phyloP scores from a whole-genome alignment of 1,140 invertebrate species.

The Myzus persicae region DNA sequence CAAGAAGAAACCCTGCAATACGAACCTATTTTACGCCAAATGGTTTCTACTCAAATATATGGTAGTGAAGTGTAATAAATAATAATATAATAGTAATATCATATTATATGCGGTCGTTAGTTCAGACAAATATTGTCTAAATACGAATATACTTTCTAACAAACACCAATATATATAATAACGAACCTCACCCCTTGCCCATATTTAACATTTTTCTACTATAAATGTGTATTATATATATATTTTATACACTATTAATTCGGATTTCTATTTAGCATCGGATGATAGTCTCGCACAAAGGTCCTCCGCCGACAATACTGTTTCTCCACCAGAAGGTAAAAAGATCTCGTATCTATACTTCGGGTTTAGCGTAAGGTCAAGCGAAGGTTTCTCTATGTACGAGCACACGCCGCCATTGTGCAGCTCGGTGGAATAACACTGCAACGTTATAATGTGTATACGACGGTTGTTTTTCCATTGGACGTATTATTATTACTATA shows the following conservation, averaged over 20 bases:
- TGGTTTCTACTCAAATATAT: background rate
- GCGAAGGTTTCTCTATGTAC: conserved; percentile 38
- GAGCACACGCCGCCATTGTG: conserved; percentile 42
- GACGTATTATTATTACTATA: background rate
- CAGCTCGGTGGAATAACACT: background rate
- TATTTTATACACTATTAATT: background rate
- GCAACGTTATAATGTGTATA: background rate
- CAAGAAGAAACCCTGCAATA: background rate
- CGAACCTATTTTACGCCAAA: background rate
- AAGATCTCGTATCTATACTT: conserved; percentile 50
- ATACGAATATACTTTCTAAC: conserved; percentile 43
- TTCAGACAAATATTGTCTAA: conserved; percentile 39
- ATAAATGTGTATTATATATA: background rate
- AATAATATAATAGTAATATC: background rate
- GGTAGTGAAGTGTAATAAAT: background rate
- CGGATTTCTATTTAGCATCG: conserved; percentile 52
- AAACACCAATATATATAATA: background rate
- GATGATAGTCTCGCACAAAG: conserved; percentile 41
- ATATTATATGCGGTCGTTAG: background rate
- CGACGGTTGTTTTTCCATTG: conserved; percentile 34
- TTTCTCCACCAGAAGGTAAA: conserved; percentile 58
- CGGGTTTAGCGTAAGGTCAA: conserved; percentile 53
- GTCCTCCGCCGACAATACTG: conserved; percentile 50
- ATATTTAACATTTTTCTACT: background rate
- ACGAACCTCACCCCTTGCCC: conserved; percentile 4